These are phyloP conservation scores for Phoeniculus purpureus DNA, from an alignment of 2,797 vertebrate genomes.

Conservation along the genomic window DNA sequence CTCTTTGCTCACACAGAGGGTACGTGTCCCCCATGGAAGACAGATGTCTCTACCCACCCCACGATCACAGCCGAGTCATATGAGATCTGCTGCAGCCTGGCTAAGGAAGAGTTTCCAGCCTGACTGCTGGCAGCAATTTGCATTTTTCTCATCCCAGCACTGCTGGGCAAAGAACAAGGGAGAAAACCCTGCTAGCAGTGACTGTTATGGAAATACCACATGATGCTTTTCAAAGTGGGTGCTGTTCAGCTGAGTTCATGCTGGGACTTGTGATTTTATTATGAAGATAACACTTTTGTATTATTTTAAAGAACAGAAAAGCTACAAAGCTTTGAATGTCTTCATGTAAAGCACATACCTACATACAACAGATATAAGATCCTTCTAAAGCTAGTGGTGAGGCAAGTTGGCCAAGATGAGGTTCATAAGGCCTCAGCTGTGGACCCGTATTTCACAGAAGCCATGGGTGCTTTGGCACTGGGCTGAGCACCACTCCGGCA, in stretches of 20 bases:
- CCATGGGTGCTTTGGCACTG: not conserved
- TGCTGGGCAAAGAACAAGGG: not conserved
- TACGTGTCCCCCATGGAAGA: not conserved
- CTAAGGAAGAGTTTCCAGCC: not conserved
- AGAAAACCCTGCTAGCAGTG: not conserved
- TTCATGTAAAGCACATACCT: not conserved
- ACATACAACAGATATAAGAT: rapidly evolving
- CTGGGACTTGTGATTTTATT: not conserved
- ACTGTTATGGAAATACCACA: rapidly evolving
- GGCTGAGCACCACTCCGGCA: rapidly evolving
- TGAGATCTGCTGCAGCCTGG: rapidly evolving
- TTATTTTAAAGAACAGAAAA: not conserved
- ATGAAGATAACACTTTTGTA: not conserved
- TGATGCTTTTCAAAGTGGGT: not conserved
- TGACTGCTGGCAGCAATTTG: not conserved
- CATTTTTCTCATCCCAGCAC: not conserved
- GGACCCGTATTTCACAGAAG: not conserved
- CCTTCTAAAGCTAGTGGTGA: not conserved
- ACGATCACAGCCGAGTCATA: rapidly evolving
- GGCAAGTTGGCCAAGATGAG: not conserved
- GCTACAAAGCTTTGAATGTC: rapidly evolving
- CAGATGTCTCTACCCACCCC: not conserved
- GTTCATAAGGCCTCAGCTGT: rapidly evolving
- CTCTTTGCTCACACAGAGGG: rapidly evolving
- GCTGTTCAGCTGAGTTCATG: not conserved